Evolutionary conservation across 2,113 vertebrate species (phyloP).

Genomic region (Ellobius talpinus): DNA sequence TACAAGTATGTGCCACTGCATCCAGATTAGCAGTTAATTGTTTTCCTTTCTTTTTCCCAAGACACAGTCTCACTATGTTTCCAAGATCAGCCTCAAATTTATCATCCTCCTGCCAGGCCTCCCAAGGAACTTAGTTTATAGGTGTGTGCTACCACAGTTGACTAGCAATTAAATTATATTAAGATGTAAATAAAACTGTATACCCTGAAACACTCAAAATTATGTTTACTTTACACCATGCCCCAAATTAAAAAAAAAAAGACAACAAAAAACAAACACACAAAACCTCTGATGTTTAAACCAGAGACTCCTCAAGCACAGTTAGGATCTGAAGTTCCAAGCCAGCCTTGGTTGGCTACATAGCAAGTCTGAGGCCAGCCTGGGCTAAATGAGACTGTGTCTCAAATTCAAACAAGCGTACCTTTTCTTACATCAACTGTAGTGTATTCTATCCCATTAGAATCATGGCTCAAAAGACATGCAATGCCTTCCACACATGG

Average conservation of each 20-base stretch:
- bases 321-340: not conserved
- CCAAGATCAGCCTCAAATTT: not conserved
- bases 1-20: too few species aligned
- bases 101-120: not conserved
- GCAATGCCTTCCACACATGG: slow-evolving; percentile 37
- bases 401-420: not conserved
- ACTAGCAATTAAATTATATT: slow-evolving; percentile 16
- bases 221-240: not conserved
- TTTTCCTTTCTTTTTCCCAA: not conserved
- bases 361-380: not conserved
- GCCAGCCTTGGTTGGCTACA: not conserved
- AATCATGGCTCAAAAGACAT: rapidly evolving
- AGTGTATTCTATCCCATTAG: not conserved
- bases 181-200: slow-evolving; percentile 20
- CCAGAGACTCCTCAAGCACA: not conserved
- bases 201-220: slow-evolving; percentile 28
- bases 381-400: not conserved
- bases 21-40: not conserved
- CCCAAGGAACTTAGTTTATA: not conserved
- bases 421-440: not conserved
- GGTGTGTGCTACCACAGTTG: not conserved
- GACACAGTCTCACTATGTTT: not conserved
- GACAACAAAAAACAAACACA: not conserved
- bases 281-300: slow-evolving; percentile 6
- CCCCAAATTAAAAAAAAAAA: not conserved